Evolutionary conservation across 1,140 invertebrate species (phyloP), one percentile per base, ranked within the genome.

Genomic region (Phortica variegata): DNA sequence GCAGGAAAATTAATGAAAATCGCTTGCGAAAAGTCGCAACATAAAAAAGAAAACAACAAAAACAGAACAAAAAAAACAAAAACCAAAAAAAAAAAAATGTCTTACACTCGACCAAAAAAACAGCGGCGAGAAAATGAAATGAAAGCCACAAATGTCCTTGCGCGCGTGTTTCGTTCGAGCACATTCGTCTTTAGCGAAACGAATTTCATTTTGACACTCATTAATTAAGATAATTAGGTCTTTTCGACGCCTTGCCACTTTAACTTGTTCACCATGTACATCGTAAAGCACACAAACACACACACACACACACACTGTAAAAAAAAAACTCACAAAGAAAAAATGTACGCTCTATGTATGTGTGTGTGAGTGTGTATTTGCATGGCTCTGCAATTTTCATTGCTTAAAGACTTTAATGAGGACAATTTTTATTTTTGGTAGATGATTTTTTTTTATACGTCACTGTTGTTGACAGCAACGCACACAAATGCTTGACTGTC

Each of bases 191-290:
- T 68, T 54, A 65, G 60, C 63, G 65, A 63, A 68, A 63, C 63
- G 65, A 63, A 68, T 63, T 68, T 68, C 60, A 61, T 57, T 63
- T 63, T 63, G 57, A 60, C 63, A 52, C 63, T 60, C 63, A 68
- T 68, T 68, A 68, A 68, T 68, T 68, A 68, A 68, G 63, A 68
- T 68, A 68, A 68, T 68, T 68, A 68, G 63, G 63, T 57, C 63
- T 68, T 66, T 68, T 68, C 63, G 60, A 54, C 63, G 65, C 63
- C 63, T 68, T 58, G 65, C 63, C 57, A 68, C 65, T 68, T 68
- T 60, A 68, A 54, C 60, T 43, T 55, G 49, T 49, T n/a, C n/a
- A n/a, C n/a, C n/a, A n/a, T n/a, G n/a, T n/a, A n/a, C n/a, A n/a
- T n/a, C n/a, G n/a, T n/a, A n/a, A n/a, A n/a, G n/a, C n/a, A n/a